A percentile compares a stretch with the other conserved stretches of the same genome.
phyloP scores from a whole-genome alignment of 2,888 invertebrate genomes.

The Caenorhabditis panamensis region DNA sequence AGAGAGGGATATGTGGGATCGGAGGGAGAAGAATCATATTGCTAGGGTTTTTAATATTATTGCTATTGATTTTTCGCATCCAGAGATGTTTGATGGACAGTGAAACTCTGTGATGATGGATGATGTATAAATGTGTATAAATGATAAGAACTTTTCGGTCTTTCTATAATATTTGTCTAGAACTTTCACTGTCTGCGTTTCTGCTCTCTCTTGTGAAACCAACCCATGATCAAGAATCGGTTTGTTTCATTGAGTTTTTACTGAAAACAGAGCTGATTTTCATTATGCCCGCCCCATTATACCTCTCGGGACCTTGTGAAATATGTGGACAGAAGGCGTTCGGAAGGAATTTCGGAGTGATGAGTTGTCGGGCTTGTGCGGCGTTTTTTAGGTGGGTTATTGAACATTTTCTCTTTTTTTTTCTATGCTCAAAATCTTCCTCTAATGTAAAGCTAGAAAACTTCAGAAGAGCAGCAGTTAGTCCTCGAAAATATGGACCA shows the following conservation, averaged over 20 bases:
- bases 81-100: slow-evolving; percentile 39
- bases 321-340: slow-evolving; percentile 37
- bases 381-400: slow-evolving; percentile 41
- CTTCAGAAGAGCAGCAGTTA: slow-evolving; percentile 34
- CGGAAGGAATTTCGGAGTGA: slow-evolving; percentile 33
- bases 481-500: not conserved
- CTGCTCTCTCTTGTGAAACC: no score
- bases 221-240: not conserved
- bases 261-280: not conserved
- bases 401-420: not conserved
- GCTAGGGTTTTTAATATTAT: slow-evolving; percentile 27
- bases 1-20: slow-evolving; percentile 38
- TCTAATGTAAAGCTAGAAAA: not conserved
- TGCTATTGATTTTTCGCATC: slow-evolving; percentile 36
- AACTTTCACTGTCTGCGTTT: not conserved
- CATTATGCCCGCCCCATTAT: slow-evolving; percentile 21
- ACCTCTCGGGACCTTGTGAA: slow-evolving; percentile 7
- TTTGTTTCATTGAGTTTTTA: not conserved
- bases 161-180: not conserved
- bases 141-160: no score
- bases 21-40: slow-evolving; percentile 11
- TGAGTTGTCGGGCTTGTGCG: slow-evolving; percentile 55
- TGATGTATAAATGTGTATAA: no score
- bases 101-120: no score
- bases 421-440: no score